A percentile compares a stretch with the other conserved stretches of the same genome.
These are phyloP conservation scores for Cryptus viduatorius DNA, from an alignment of 2,888 invertebrate species.

Conservation along the genomic window DNA sequence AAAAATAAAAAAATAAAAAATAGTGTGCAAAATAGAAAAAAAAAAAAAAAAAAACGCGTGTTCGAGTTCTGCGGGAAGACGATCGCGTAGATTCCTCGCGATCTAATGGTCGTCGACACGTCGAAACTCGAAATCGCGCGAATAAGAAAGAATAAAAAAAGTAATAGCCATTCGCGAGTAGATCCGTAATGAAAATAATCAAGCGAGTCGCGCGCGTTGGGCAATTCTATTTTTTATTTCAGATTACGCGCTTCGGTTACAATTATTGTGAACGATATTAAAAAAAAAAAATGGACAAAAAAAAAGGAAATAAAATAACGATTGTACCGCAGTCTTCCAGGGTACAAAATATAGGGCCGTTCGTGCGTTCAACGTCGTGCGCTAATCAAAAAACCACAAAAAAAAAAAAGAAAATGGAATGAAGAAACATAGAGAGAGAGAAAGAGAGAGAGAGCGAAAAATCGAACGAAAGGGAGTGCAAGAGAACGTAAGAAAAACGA, in stretches of 20 bases:
- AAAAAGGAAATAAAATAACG: constrained; percentile 64
- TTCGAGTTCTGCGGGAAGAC: constrained; percentile 54
- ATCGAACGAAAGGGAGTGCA: constrained; percentile 49
- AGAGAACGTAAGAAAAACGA: constrained; percentile 54
- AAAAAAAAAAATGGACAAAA: constrained; percentile 52
- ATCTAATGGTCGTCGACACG: constrained; percentile 26
- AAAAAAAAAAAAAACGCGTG: constrained; percentile 59
- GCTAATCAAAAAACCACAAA: constrained; percentile 74
- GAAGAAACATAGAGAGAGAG: constrained; percentile 19
- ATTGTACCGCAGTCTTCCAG: constrained; percentile 79
- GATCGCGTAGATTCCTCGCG: constrained; percentile 18
- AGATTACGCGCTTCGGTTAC: constrained; percentile 55
- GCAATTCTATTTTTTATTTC: constrained; percentile 62
- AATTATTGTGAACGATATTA: constrained; percentile 47
- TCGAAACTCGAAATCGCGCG: constrained; percentile 66
- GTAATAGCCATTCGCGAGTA: constrained; percentile 56
- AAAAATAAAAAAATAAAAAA: constrained; percentile 68
- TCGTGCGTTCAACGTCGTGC: constrained; percentile 72
- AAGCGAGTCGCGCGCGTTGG: constrained; percentile 53
- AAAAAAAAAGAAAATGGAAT: constrained; percentile 33
- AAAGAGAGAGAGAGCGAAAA: constrained; percentile 33
- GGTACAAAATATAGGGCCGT: constrained; percentile 76
- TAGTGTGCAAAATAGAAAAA: constrained; percentile 59
- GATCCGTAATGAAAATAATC: constrained; percentile 49
- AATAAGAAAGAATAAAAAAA: constrained; percentile 49